Percentiles rank a stretch among this genome's conserved stretches.
Conservation (phyloP, 2,797 vertebrate genomes). For the Peromyscus melanophrys region DNA sequence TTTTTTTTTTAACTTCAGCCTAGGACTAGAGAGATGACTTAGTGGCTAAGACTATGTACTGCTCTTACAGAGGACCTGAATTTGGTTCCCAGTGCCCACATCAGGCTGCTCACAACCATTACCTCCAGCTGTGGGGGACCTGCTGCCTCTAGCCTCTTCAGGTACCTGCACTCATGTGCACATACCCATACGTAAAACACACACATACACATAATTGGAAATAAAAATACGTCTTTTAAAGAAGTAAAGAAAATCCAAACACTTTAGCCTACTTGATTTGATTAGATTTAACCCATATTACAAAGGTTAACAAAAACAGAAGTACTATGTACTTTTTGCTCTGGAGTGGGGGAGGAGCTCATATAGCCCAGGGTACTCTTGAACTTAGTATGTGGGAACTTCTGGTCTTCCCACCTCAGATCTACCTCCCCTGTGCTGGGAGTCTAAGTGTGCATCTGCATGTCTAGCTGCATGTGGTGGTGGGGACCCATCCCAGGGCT, state of each 20-base stretch:
- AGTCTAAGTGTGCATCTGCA: neutral
- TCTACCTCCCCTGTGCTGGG: neutral
- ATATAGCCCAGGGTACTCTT: neutral
- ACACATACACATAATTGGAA: neutral
- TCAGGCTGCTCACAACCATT: neutral
- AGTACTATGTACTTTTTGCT: neutral
- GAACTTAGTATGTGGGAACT: neutral
- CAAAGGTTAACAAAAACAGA: neutral
- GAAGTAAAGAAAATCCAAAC: neutral
- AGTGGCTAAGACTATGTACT: neutral
- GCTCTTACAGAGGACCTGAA: neutral
- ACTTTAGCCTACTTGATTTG: neutral
- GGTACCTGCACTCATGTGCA: neutral
- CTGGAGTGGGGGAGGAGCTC: neutral
- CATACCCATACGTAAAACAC: neutral
- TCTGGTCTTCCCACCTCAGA: neutral
- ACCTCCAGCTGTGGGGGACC: neutral
- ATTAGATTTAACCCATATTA: conserved; percentile 45
- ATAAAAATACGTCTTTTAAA: neutral
- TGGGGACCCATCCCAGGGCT: neutral
- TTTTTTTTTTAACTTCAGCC: neutral
- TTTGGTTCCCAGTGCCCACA: neutral
- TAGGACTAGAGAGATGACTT: neutral
- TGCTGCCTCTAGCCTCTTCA: neutral
- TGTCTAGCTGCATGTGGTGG: neutral